Conservation (phyloP, 2,797 vertebrate species). For the Rachycentron canadum region DNA sequence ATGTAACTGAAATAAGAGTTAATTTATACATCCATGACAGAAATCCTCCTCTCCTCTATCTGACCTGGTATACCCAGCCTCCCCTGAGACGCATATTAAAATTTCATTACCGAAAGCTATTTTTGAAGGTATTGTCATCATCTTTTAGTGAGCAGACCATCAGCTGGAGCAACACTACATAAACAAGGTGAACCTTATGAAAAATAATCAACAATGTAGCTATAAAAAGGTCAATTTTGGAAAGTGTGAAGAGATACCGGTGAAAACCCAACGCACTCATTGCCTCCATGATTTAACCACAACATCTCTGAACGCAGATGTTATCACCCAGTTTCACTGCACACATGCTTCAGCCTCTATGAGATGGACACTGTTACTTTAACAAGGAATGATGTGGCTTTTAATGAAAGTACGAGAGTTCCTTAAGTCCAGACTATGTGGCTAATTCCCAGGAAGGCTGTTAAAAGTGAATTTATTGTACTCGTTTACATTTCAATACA, state of each 20-base stretch:
- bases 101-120: constrained; percentile 64
- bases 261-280: constrained; percentile 68
- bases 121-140: constrained; percentile 74
- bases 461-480: constrained; percentile 85
- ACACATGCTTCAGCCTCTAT: constrained; percentile 46
- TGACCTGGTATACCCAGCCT: constrained; percentile 45
- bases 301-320: constrained; percentile 60
- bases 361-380: constrained; percentile 79
- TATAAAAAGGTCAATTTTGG: constrained; percentile 71
- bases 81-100: constrained; percentile 72
- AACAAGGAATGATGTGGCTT: constrained; percentile 74
- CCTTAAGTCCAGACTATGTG: constrained; percentile 71
- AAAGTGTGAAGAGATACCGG: constrained; percentile 74
- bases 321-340: constrained; percentile 60
- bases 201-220: constrained; percentile 53
- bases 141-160: constrained; percentile 58
- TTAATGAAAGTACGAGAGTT: constrained; percentile 79
- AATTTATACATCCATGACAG: constrained; percentile 49
- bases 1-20: constrained; percentile 31
- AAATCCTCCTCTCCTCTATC: constrained; percentile 50
- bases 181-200: constrained; percentile 61
- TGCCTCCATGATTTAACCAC: constrained; percentile 49
- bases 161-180: constrained; percentile 61
- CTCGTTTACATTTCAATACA: constrained; percentile 82
- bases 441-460: constrained; percentile 79